phyloP scores from a whole-genome alignment of 1,140 invertebrate genomes.

The Dendrolimus punctatus region DNA sequence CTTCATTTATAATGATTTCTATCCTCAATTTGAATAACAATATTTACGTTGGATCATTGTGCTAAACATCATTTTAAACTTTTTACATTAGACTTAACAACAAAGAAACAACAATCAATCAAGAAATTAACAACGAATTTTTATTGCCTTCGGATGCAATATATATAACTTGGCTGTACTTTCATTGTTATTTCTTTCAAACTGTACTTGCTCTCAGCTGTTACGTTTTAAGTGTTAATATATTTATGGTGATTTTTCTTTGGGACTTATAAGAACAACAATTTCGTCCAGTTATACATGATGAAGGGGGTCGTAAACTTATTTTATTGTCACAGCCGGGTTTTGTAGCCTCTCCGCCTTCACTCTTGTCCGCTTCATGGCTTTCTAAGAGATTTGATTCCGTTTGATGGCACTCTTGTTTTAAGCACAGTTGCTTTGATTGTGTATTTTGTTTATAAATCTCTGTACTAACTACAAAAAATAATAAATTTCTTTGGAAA shows the following conservation, averaged over 20 bases:
- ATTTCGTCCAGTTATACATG: conserved; percentile 7
- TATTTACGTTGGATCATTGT: too few relatives aligned
- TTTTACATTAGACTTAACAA: too few relatives aligned
- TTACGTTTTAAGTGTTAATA: conserved; percentile 4
- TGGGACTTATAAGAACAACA: conserved; percentile 2
- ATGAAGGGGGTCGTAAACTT: conserved; percentile 6
- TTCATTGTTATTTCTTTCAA: background rate
- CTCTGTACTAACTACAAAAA: too few relatives aligned
- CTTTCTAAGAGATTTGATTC: conserved; percentile 7
- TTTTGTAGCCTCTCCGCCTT: conserved; percentile 6
- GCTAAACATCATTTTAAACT: too few relatives aligned
- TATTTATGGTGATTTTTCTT: conserved; percentile 6
- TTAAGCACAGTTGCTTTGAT: background rate
- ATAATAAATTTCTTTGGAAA: too few relatives aligned
- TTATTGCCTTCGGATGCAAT: too few relatives aligned
- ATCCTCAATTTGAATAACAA: too few relatives aligned
- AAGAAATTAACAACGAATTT: too few relatives aligned
- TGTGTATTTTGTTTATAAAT: too few relatives aligned
- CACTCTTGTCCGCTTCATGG: conserved; percentile 3
- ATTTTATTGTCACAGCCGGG: conserved; percentile 3
- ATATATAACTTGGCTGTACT: too few relatives aligned
- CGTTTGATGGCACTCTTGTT: background rate
- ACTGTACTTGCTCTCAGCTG: background rate
- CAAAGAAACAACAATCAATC: too few relatives aligned
- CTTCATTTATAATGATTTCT: too few relatives aligned